Percentiles rank a stretch among this genome's conserved stretches.
Evolutionary conservation across 2,113 vertebrate genomes (phyloP).

Genomic region (Pygoscelis adeliae): DNA sequence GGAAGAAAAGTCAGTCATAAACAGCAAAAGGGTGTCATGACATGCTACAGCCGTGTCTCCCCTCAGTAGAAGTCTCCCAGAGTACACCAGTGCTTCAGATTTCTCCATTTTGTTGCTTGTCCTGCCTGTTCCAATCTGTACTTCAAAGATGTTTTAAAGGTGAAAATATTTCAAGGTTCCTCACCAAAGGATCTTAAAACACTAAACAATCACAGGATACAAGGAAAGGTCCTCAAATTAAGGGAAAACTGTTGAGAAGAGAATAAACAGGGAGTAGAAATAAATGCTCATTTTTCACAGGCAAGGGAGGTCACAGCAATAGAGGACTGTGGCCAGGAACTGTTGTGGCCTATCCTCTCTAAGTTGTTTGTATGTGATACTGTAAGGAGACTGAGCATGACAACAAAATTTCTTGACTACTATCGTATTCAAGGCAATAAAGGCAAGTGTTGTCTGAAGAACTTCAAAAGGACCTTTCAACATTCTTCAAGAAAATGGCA

Average conservation of each 20-base stretch:
- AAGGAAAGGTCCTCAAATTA: not conserved
- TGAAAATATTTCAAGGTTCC: not conserved
- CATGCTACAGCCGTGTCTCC: not conserved
- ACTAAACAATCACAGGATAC: rapidly evolving
- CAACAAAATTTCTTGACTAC: not conserved
- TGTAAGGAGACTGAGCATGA: not conserved
- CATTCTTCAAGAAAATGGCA: not conserved
- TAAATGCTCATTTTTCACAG: not conserved
- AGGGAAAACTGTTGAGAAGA: not conserved
- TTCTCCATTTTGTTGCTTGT: not conserved
- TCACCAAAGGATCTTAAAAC: not conserved
- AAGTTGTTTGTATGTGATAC: not conserved
- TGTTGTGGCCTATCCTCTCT: not conserved
- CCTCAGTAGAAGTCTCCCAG: not conserved
- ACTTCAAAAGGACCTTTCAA: not conserved
- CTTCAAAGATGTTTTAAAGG: not conserved
- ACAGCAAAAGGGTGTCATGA: not conserved
- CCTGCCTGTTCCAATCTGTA: not conserved
- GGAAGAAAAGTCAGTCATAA: not conserved
- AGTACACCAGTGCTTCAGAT: not conserved
- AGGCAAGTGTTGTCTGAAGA: not conserved
- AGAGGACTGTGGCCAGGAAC: not conserved
- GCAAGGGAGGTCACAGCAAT: not conserved
- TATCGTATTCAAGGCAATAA: not conserved
- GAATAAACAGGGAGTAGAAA: not conserved